Evolutionary conservation across 2,113 vertebrate genomes (phyloP), one percentile per base, ranked within the genome.

Genomic region (Penelope pileata): DNA sequence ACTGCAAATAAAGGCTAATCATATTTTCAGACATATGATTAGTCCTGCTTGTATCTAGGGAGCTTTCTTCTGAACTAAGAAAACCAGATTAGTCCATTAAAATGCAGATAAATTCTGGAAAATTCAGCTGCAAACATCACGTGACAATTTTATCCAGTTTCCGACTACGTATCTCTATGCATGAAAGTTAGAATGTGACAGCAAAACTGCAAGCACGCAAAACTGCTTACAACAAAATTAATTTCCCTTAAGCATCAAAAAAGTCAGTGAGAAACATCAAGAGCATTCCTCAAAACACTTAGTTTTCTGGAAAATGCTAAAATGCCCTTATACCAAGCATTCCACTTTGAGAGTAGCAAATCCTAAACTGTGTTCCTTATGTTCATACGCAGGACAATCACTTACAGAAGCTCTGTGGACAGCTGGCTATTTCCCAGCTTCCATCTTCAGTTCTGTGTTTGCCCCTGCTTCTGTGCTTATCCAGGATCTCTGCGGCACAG

Each of bases 61-160:
- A 5, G 21, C 14, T 86, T 43, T 81, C 50, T 92, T 93, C 74
- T 81, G 23, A 83, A 78, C 24, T 56, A 59, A 59, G 60, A 75
- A 72, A 92, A 83, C 47, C 56, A 75, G 29, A 83, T 75, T 43
- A 86, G 21, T 36, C 43, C 58, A 66, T 73, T 84, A 92, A 94
- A 82, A 94, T 72, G 43, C 34, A 60, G 40, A 89, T 50, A 53
- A 60, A 79, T 64, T 75, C 58, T 84, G 47, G 34, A 64, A 93
- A 78, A 68, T 67, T 90, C 60, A 84, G 43, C 69, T 79, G 76
- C 51, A 89, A 86, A 40, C 30, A 36, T 29, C 51, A 51, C 5
- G 16, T 63, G 7, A 1, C 56, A 78, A 40, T 83, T 93, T 70
- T 32, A 67, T 83, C 48, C 5, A 0, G 24, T 81, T 63, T 82